These are phyloP conservation scores for Enoplosus armatus DNA, from an alignment of 2,797 vertebrate genomes.

Conservation along the genomic window DNA sequence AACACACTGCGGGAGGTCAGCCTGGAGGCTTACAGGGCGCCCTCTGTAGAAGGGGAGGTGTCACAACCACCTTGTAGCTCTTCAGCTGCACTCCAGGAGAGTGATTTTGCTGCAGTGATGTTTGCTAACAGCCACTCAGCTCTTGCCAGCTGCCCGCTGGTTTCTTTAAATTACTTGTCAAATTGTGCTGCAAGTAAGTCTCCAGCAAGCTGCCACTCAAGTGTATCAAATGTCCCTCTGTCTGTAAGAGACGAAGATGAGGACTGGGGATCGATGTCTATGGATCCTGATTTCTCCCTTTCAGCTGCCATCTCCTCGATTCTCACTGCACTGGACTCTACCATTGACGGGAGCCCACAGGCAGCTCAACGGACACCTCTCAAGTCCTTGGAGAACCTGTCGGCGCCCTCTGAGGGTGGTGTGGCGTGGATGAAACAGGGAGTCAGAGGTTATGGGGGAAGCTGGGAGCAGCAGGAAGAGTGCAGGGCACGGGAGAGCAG, in stretches of 20 bases:
- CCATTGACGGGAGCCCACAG: slow-evolving; percentile 71
- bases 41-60: slow-evolving; percentile 3
- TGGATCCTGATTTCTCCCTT: slow-evolving; percentile 86
- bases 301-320: slow-evolving; percentile 87
- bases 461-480: slow-evolving; percentile 57
- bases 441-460: slow-evolving; percentile 25
- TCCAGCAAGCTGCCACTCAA: neutral
- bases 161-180: slow-evolving; percentile 11
- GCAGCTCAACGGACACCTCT: slow-evolving; percentile 68
- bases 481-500: slow-evolving; percentile 56
- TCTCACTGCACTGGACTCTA: slow-evolving; percentile 82
- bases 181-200: slow-evolving; percentile 20
- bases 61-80: slow-evolving; percentile 1
- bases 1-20: slow-evolving; percentile 88
- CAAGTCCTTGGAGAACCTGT: slow-evolving; percentile 79
- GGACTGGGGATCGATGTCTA: slow-evolving; percentile 81
- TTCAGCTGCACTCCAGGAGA: slow-evolving; percentile 20
- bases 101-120: neutral
- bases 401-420: slow-evolving; percentile 27
- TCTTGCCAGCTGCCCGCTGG: slow-evolving; percentile 9
- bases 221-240: slow-evolving; percentile 23
- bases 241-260: slow-evolving; percentile 64
- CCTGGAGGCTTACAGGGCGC: slow-evolving; percentile 59
- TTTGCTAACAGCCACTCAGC: slow-evolving; percentile 5
- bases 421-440: slow-evolving; percentile 42